A percentile compares a stretch with the other conserved stretches of the same genome.
phyloP scores from a whole-genome alignment of 2,888 invertebrate species.

The Trypoxylon attenuatum region DNA sequence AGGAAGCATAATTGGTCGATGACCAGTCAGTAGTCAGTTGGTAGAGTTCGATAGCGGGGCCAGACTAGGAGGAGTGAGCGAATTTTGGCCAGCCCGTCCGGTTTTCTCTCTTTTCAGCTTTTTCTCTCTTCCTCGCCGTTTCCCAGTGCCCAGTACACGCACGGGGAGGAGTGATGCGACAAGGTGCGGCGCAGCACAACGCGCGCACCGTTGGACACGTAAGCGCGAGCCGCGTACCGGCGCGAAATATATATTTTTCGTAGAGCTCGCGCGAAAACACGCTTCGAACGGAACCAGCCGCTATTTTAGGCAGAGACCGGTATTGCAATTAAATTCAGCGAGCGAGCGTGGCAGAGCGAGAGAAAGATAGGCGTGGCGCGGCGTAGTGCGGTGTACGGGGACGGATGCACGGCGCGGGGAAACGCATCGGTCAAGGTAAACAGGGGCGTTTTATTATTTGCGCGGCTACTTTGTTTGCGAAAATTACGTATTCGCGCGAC shows the following conservation, averaged over 20 bases:
- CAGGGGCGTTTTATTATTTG: conserved; percentile 73
- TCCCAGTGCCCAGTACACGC: background rate
- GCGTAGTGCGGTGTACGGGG: conserved; percentile 20
- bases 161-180: background rate
- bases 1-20: too few species aligned
- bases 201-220: background rate
- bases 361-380: conserved; percentile 23
- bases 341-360: background rate
- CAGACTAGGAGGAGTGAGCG: too few species aligned
- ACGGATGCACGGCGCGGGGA: conserved; percentile 14
- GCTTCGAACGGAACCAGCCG: conserved; percentile 14
- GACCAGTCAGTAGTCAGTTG: too few species aligned
- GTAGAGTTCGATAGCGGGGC: too few species aligned
- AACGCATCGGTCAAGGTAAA: conserved; percentile 65
- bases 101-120: too few species aligned
- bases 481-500: conserved; percentile 73
- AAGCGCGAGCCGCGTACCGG: background rate
- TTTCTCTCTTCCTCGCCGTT: too few species aligned
- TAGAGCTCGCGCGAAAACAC: background rate
- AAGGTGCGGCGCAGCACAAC: too few species aligned
- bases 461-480: conserved; percentile 72
- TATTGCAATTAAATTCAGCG: conserved; percentile 64
- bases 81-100: too few species aligned
- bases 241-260: conserved; percentile 1
- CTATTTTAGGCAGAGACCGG: conserved; percentile 34